Evolutionary conservation across 2,888 invertebrate species (phyloP), one percentile per base, ranked within the genome.

Genomic region (Blera fallax): DNA sequence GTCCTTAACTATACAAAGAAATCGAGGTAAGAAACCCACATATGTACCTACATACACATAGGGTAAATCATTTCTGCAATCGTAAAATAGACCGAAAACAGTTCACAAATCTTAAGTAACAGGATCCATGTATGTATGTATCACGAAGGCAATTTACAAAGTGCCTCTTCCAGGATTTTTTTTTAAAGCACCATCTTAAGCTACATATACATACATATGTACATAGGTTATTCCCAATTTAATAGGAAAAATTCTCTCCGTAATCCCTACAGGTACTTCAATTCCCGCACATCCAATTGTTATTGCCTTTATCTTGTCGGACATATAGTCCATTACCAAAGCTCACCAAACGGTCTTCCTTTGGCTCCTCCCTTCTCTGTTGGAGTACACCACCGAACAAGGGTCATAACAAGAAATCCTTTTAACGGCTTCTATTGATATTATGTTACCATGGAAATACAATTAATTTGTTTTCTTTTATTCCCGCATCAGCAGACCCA

Each of bases 381-480:
- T 8, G 10, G 6, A 4, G 34, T 16, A n/a, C 27, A 7, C 0
- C 11, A 10, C 18, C 2, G 6, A 11, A 18, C 21, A 27, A 24
- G 32, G 24, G 50, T 7, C 3, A 32, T 52, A 11, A 14, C 27
- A 14, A 16, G 34, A 80, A 60, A 54, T 54, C 50, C 52, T 43
- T 80, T 60, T 32, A 32, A 73, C 32, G 43, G 29, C 43, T 69
- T 70, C 64, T 43, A 64, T 69, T 82, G 48, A 54, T 52, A 72
- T 45, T 37, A 37, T 32, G 69, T 74, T 62, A 16, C 84, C 58
- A 64, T 58, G 64, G 50, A 58, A 70, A 80, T 29, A 70, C 50
- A 84, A 74, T 80, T 79, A 79, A 80, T 70, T 70, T 79, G 54
- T 79, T 79, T 83, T 79, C 64, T 67, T 77, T 56, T 69, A 32